phyloP scores from a whole-genome alignment of 2,888 invertebrate genomes.

The Lasioglossum calceatum region DNA sequence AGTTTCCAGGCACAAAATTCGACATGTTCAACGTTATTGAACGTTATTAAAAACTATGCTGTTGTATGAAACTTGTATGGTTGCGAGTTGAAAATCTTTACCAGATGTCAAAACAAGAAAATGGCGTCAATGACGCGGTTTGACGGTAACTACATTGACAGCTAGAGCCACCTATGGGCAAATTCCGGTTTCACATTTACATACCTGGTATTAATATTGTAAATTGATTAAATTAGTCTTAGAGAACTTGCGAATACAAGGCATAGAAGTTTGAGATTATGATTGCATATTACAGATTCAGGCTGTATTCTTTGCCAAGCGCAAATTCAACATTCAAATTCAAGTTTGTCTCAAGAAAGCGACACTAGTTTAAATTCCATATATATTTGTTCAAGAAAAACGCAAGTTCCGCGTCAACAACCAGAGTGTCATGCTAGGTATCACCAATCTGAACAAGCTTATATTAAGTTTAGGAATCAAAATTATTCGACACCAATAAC shows the following conservation, averaged over 20 bases:
- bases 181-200: no score
- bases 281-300: slow-evolving; percentile 35
- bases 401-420: slow-evolving; percentile 45
- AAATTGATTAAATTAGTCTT: slow-evolving; percentile 13
- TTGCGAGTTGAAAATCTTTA: no score
- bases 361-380: slow-evolving; percentile 52
- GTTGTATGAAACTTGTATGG: no score
- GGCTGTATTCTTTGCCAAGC: slow-evolving; percentile 48
- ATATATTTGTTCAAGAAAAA: slow-evolving; percentile 36
- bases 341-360: slow-evolving; percentile 67
- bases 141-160: no score
- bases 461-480: slow-evolving; percentile 55
- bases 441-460: slow-evolving; percentile 53
- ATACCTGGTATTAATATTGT: background rate
- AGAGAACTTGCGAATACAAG: background rate
- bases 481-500: slow-evolving; percentile 44
- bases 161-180: no score
- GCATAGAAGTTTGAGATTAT: slow-evolving; percentile 3
- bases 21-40: no score
- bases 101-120: no score
- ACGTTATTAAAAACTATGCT: no score
- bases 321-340: slow-evolving; percentile 42
- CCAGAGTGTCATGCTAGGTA: slow-evolving; percentile 26
- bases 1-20: no score
- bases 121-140: no score